Conservation (phyloP, 2,113 vertebrate genomes). For the Antechinus stuartii region DNA sequence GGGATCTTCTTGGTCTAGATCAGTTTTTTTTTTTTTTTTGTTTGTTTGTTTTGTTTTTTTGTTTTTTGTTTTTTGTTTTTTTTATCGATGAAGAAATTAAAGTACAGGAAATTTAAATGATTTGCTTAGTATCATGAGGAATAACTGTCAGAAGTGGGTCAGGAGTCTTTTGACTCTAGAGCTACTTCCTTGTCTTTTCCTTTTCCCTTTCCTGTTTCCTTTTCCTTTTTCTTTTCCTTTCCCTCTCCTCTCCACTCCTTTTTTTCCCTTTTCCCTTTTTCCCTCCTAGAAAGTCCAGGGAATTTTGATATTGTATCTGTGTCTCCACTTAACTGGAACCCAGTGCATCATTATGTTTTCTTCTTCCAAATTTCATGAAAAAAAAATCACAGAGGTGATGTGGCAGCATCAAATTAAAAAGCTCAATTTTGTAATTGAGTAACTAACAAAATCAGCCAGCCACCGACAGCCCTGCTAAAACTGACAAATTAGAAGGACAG, state of each 20-base stretch:
- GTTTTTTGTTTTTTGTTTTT: too few relatives aligned
- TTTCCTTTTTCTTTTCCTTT: too few relatives aligned
- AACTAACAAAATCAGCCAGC: not conserved
- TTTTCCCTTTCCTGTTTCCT: too few relatives aligned
- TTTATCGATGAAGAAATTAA: not conserved
- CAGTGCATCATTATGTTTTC: not conserved
- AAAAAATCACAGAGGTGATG: not conserved
- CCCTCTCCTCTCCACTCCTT: too few relatives aligned
- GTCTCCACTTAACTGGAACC: not conserved
- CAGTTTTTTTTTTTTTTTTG: too few relatives aligned
- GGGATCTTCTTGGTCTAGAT: not conserved
- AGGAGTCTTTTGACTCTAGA: not conserved
- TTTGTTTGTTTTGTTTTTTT: too few relatives aligned
- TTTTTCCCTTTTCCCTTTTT: too few relatives aligned
- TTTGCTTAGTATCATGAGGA: not conserved
- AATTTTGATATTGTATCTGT: not conserved
- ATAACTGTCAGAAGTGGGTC: not conserved
- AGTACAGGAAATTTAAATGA: not conserved
- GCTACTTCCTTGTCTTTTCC: too few relatives aligned
- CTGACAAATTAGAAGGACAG: not conserved
- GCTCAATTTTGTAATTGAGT: not conserved
- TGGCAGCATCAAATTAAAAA: not conserved
- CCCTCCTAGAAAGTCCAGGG: not conserved
- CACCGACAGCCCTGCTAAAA: not conserved
- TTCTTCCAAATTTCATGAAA: not conserved